Base-by-base conservation (phyloP, 2,888 invertebrate genomes). In the Lathronympha strigana region DNA sequence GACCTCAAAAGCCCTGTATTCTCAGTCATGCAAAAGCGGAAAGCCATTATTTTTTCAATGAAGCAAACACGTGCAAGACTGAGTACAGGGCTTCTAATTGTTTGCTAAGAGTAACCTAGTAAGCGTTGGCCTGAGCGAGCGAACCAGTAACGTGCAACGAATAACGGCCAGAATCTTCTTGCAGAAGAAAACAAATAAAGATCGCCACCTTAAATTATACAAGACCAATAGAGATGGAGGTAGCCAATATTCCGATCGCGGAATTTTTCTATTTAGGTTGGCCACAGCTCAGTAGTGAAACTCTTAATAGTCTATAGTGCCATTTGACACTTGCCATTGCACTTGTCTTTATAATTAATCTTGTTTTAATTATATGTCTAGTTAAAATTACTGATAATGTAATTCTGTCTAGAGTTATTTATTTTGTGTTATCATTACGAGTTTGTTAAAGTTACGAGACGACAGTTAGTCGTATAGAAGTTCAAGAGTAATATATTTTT, bases 1-100 rank as follows among this genome's bases (percentile, higher is more conserved):
- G 72, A 83, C 57, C 60, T 13, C 47, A 11, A 17, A n/a, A 45
- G 45, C 47, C n/a, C 23, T 23, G 23, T 47, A 23, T 45, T 45
- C 13, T 13, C n/a, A n/a, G 23, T 1, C 21, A 8, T 47, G 47
- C 23, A 47, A 47, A n/a, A 25, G 23, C 47, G 23, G 23, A n/a
- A 47, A 0, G 0, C 23, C 47, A n/a, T 6, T 23, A 5, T n/a
- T 47, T n/a, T 38, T 3, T 0, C 3, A 15, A 38, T 33, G 11
- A 2, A 21, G 21, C 13, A 1, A 4, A n/a, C 45, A 13, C 45
- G 3, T 23, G 45, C 23, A 47, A 13, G 23, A n/a, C 23, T 47
- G 21, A 47, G n/a, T 23, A 23, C 23, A 25, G 47, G 23, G 47
- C 6, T 45, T 15, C 23, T 5, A 3, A 38, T 38, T 38, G n/a